A percentile compares a stretch with the other conserved stretches of the same genome.
These are phyloP conservation scores for Netelia melanura DNA, from an alignment of 2,888 invertebrate species.

Conservation along the genomic window DNA sequence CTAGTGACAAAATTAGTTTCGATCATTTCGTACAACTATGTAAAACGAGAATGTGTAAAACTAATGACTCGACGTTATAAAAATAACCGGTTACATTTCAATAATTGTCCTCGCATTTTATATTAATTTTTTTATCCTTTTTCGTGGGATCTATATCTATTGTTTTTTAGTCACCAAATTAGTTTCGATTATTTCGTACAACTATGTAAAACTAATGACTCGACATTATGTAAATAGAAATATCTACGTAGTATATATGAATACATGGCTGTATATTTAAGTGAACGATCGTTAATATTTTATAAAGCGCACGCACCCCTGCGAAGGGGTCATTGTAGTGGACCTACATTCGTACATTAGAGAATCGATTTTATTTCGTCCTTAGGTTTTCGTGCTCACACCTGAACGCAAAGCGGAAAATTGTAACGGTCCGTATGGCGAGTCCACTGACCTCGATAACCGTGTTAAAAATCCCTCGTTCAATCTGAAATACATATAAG, in stretches of 20 bases:
- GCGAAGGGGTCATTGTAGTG: conserved; percentile 23
- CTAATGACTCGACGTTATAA: not conserved
- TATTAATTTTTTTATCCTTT: conserved; percentile 2
- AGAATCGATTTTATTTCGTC: conserved; percentile 70
- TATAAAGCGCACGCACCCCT: conserved; percentile 55
- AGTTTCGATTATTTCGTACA: conserved; percentile 11
- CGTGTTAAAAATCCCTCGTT: conserved; percentile 25
- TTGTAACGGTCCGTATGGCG: conserved; percentile 40
- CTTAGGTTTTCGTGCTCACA: conserved; percentile 45
- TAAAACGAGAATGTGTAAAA: not conserved
- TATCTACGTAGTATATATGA: not conserved
- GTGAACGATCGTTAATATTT: conserved; percentile 64
- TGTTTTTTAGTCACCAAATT: not conserved
- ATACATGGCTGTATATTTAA: not conserved
- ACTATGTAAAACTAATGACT: not conserved
- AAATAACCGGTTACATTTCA: not conserved
- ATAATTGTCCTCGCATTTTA: too few relatives aligned
- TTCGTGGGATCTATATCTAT: not conserved
- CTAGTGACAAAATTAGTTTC: not conserved
- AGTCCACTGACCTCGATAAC: conserved; percentile 67
- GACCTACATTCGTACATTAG: conserved; percentile 62
- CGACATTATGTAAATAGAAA: not conserved
- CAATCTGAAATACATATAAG: conserved; percentile 33
- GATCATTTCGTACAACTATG: conserved; percentile 3
- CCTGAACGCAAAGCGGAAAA: conserved; percentile 57